These are phyloP conservation scores for Agrotis segetum DNA, from an alignment of 2,888 invertebrate species.

Conservation along the genomic window DNA sequence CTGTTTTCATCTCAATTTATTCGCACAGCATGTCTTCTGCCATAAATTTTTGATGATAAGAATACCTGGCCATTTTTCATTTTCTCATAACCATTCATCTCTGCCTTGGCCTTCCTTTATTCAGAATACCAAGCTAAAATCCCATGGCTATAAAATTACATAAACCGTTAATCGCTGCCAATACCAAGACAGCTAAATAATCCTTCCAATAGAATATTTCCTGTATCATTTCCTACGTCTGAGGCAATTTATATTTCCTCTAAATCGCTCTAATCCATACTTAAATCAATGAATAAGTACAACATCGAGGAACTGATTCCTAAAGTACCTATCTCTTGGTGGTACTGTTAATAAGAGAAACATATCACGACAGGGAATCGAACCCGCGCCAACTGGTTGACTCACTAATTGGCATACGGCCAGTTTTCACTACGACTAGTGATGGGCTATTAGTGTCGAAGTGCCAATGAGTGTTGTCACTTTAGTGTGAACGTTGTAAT, in stretches of 20 bases:
- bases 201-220: slow-evolving; percentile 19
- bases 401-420: slow-evolving; percentile 73
- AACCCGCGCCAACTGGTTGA: slow-evolving; percentile 67
- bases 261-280: slow-evolving; percentile 16
- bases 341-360: slow-evolving; percentile 65
- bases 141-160: slow-evolving; percentile 15
- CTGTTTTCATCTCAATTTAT: too few species aligned
- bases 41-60: too few species aligned
- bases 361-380: slow-evolving; percentile 66
- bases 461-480: slow-evolving; percentile 34
- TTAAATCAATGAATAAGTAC: slow-evolving; percentile 25
- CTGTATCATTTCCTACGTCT: slow-evolving; percentile 38
- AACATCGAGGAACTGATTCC: slow-evolving; percentile 31
- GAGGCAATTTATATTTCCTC: slow-evolving; percentile 32
- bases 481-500: slow-evolving; percentile 17
- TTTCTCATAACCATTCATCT: too few species aligned
- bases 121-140: neutral
- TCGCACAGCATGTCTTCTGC: too few species aligned
- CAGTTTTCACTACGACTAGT: slow-evolving; percentile 68
- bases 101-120: neutral
- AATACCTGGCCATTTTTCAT: too few species aligned
- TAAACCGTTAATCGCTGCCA: slow-evolving; percentile 5
- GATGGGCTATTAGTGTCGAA: slow-evolving; percentile 41
- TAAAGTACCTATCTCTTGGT: slow-evolving; percentile 26
- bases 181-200: slow-evolving; percentile 26